Conservation (phyloP, 1,140 invertebrate genomes). For the roundworm (Caenorhabditis elegans) region DNA sequence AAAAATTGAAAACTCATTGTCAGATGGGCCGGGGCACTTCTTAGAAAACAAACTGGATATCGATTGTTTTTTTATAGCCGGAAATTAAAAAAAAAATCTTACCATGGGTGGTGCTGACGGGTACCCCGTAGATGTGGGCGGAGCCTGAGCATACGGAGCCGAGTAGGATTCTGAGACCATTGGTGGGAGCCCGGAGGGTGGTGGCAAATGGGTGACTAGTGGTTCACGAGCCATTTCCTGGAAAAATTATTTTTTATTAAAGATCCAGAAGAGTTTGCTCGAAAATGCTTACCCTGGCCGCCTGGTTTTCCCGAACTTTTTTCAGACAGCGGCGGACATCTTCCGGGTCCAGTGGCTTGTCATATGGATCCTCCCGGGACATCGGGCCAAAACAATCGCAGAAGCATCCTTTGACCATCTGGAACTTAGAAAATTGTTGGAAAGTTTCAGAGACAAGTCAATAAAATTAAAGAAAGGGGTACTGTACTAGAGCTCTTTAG, state of each 20-base stretch:
- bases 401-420: slow-evolving; percentile 49
- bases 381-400: slow-evolving; percentile 47
- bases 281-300: neutral
- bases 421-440: too few relatives aligned
- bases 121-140: neutral
- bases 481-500: too few relatives aligned
- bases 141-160: neutral
- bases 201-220: slow-evolving; percentile 4
- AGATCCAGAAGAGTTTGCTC: too few relatives aligned
- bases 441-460: too few relatives aligned
- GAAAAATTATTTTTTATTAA: too few relatives aligned
- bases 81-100: neutral
- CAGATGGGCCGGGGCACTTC: too few relatives aligned
- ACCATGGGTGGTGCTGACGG: neutral
- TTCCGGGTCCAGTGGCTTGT: slow-evolving; percentile 43
- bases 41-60: neutral
- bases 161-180: neutral
- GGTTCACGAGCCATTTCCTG: slow-evolving; percentile 23
- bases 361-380: slow-evolving; percentile 28
- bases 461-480: too few relatives aligned
- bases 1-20: too few relatives aligned
- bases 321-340: slow-evolving; percentile 41
- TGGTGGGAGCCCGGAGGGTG: neutral
- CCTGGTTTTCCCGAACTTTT: slow-evolving; percentile 38
- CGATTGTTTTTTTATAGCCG: neutral